Evolutionary conservation across 2,888 invertebrate genomes (phyloP), one percentile per base, ranked within the genome.

Genomic region (Mongoloraphidia duomilia): DNA sequence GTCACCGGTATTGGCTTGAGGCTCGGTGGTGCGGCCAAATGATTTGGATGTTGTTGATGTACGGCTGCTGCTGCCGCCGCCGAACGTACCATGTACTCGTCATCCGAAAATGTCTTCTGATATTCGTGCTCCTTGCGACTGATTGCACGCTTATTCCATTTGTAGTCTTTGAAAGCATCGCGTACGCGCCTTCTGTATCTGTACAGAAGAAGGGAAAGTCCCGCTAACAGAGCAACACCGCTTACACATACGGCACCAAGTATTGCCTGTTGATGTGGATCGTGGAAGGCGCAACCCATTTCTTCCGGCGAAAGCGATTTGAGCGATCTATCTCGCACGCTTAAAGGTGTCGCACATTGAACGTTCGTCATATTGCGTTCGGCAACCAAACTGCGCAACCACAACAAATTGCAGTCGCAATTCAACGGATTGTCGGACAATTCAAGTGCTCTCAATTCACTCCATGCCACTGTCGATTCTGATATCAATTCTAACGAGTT

Each of bases 51-150:
- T 66, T 73, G 70, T 63, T 68, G 57, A 68, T 60, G 69, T 68
- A 69, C 60, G 69, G 64, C 39, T 72, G 72, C 49, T 70, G 69
- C 37, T 75, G 63, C 54, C 71, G 68, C 50, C 54, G 79, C 76
- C 47, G 80, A 75, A 49, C 82, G 74, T 54, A 82, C 80, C 62
- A 82, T 82, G 68, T 85, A 88, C 65, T 90, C 89, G 63, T 89
- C 89, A 59, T 89, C 89, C 47, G 87, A 86, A 64, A 86, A 88
- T 3, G 89, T 89, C 70, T 90, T 89, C 65, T 89, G 88, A 66
- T 90, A 90, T 64, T 90, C 89, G 57, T 87, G 82, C 66, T 89
- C 88, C 63, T 89, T 89, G 39, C 86, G 76, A 36, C 80, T 75
- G 50, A 78, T 77, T 40, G 77, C 73, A 6, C 81, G 74, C 61